Percentiles rank a stretch among this genome's conserved stretches.
Conservation (phyloP, 92 coral and sea anemone species). For the Actinernus sp. region DNA sequence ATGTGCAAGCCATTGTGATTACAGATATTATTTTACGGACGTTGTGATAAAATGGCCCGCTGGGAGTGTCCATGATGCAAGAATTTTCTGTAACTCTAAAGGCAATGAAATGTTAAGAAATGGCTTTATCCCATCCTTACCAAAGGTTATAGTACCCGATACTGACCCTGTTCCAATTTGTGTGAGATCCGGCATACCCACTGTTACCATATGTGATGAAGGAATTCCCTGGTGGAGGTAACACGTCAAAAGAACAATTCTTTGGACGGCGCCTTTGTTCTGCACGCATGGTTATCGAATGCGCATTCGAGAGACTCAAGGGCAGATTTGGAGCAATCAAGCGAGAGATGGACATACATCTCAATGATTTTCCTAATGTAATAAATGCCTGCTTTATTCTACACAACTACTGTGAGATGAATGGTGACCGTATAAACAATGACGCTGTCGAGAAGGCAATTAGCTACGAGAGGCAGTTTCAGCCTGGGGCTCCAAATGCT, state of each 20-base stretch:
- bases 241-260: constrained; percentile 49
- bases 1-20: constrained; percentile 39
- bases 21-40: constrained; percentile 48
- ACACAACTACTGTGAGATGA: constrained; percentile 42
- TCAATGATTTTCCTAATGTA: constrained; percentile 37
- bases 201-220: constrained; percentile 59
- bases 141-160: constrained; percentile 7
- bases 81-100: constrained; percentile 51
- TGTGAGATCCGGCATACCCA: constrained; percentile 62
- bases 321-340: constrained; percentile 61
- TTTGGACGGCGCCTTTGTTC: constrained; percentile 55
- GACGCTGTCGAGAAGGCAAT: constrained; percentile 8
- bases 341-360: constrained; percentile 54
- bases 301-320: constrained; percentile 69
- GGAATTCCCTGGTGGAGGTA: constrained; percentile 67
- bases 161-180: constrained; percentile 39
- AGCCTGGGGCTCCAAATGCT: constrained; percentile 28
- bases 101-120: constrained; percentile 21
- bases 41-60: constrained; percentile 67
- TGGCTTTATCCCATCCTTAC: constrained; percentile 39
- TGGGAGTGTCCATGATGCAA: constrained; percentile 61
- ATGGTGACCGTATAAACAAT: constrained; percentile 14
- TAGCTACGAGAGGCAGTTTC: constrained; percentile 31
- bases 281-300: constrained; percentile 65
- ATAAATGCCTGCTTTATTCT: constrained; percentile 46